Evolutionary conservation across 2,888 invertebrate species (phyloP), one percentile per base, ranked within the genome.

Genomic region (Heteromurus nitidus): DNA sequence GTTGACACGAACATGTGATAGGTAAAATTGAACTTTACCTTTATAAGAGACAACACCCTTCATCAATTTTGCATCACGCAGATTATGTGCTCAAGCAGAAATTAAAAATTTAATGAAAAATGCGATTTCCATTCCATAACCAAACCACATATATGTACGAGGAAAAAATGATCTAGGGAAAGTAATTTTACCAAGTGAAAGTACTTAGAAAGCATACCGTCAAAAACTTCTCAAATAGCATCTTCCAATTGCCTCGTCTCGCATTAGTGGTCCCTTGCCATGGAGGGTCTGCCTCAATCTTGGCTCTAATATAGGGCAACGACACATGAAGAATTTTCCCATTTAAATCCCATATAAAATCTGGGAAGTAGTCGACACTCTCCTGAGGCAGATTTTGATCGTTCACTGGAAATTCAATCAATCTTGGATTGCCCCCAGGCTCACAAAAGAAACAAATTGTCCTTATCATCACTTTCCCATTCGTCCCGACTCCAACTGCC

Each of bases 21-120:
- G 5, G 84, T 82, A 53, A 84, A 85, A 42, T 85, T 85, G 64
- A 85, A 84, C 67, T 83, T 85, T 16, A 75, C 74, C 82, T 65
- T 1, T n/a, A 20, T 50, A 18, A 64, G 20, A 30, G 1, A 70
- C 3, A 69, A n/a, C 18, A 50, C 7, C 58, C 9, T 58, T 58
- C 26, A 58, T 3, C 20, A 58, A 9, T 26, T 13, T 22, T 24
- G 24, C 20, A 22, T n/a, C n/a, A 50, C 16, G n/a, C n/a, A n/a
- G n/a, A n/a, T n/a, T n/a, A n/a, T n/a, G n/a, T n/a, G n/a, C n/a
- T n/a, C n/a, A n/a, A n/a, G n/a, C n/a, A n/a, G n/a, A n/a, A n/a
- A n/a, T n/a, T n/a, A n/a, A n/a, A n/a, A n/a, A n/a, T n/a, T n/a
- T n/a, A n/a, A n/a, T n/a, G n/a, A n/a, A n/a, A n/a, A n/a, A n/a